Percentiles rank a stretch among this genome's conserved stretches.
Conservation (phyloP, 2,113 vertebrate species). For the Psittacula cyanocephala region DNA sequence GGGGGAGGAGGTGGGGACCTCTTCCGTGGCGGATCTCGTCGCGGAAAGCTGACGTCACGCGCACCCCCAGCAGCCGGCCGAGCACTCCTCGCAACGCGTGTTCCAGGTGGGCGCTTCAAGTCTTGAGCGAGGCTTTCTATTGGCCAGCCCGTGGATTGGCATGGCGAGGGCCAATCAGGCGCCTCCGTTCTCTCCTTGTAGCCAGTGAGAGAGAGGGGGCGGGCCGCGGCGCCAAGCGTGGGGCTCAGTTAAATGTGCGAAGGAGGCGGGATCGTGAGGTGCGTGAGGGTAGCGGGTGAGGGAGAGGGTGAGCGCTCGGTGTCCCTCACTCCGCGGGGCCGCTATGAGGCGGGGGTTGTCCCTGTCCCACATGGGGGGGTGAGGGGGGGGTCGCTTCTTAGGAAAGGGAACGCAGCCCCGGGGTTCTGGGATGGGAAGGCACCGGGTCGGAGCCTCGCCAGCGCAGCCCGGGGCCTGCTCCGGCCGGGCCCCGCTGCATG, state of each 20-base stretch:
- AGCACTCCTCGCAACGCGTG: background rate
- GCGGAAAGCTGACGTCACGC: accelerated
- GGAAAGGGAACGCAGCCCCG: too few species aligned
- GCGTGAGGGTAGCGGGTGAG: accelerated
- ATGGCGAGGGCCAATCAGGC: accelerated
- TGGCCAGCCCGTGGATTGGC: accelerated
- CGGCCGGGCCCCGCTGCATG: background rate
- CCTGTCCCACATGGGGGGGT: accelerated
- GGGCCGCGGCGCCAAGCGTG: constrained; percentile 1
- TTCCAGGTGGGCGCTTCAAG: background rate
- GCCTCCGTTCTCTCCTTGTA: accelerated
- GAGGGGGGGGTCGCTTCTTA: background rate
- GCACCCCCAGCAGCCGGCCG: background rate
- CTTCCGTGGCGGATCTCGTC: accelerated
- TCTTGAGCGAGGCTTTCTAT: background rate
- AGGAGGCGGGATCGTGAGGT: background rate
- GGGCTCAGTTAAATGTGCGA: background rate
- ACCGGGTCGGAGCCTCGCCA: background rate
- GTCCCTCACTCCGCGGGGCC: accelerated
- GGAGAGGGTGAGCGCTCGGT: accelerated
- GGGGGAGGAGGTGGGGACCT: background rate
- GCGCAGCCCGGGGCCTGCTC: background rate
- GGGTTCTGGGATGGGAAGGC: background rate
- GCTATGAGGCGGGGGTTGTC: accelerated
- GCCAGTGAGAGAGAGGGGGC: constrained; percentile 2